Base-by-base conservation (phyloP, 2,113 vertebrate species). In the Tragelaphus strepsiceros region DNA sequence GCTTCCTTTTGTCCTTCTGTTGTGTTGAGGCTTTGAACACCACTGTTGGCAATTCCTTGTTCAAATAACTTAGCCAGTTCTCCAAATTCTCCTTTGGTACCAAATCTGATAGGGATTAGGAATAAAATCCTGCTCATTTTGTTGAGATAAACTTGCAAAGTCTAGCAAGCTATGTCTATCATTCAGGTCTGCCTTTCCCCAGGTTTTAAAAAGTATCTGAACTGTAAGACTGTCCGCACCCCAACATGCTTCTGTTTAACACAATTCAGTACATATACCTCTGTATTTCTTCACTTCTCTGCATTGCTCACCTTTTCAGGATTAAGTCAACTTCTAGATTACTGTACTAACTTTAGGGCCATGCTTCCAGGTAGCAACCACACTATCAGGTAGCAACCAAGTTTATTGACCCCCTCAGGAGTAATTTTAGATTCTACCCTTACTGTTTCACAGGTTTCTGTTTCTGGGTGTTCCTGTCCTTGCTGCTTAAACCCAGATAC, bases 41-140 rank as follows among this genome's bases (percentile, higher is more conserved):
- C 88, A 99, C 97, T 0, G 99, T 99, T 71, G 99, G 99, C 98
- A 99, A 98, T 95, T 99, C 99, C 43, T 98, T 98, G 82, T 99
- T 99, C 97, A 99, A 99, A 98, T 98, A 99, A 90, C 96, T 91
- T 13, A 99, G 96, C 99, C 99, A 99, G 91, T 98, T 99, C 96
- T 99, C 98, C 26, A 99, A 71, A 84, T 99, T 99, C 28, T 99
- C 99, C 97, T 99, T 99, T 86, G 99, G 99, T 43, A 99, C 99
- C 61, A 99, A 98, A 99, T 99, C 99, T 99, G 95, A 46, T 71
- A 97, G 49, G 7, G 54, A 94, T 96, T 62, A 80, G 26, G 16
- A 95, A 53, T 56, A 82, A 80, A 30, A 89, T 15, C 94, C 5
- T 10, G 22, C 6, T 64, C 22, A 77, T 88, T 94, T 56, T 86